Base-by-base conservation (phyloP, 1,140 invertebrate species). In the Idris sp. region DNA sequence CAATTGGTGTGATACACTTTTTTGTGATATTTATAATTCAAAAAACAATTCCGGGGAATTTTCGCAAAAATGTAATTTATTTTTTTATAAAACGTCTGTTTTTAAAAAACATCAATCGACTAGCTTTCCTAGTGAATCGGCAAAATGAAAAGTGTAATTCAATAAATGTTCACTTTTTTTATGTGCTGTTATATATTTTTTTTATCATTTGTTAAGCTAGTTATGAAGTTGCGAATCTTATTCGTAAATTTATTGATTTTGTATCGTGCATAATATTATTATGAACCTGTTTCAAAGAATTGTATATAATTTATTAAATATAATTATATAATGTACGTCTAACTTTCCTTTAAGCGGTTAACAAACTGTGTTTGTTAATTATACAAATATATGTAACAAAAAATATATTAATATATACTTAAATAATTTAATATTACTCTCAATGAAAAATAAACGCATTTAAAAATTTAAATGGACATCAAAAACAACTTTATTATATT, bases 291-390 rank as follows among this genome's bases (percentile, higher is more conserved):
- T 48, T 56, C 0, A 31, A 38, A 6, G 6, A 48, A 0, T 48
- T 67, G 51, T 67, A 40, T 48, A 67, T 67, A 67, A 67, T 67
- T 67, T 54, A 56, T 56, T 33, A 30, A 56, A 25, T 41, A 56
- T 54, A 36, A 7, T 33, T 33, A 30, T 15, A 43, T 22, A 16
- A 30, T n/a, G n/a, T 38, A 16, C 22, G 10, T 64, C 44, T 40
- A 44, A 7, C n/a, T 54, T 54, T 65, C 22, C 5, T 30, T 54
- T 46, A 9, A 10, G 54, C 9, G 10, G 11, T 36, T 54, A 48
- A 65, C 51, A 67, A 67, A 67, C 62, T 67, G 41, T 56, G 61
- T 67, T 56, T 67, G 33, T 67, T 56, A 56, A 43, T 43, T 54
- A 44, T 43, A 43, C 36, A 33, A 33, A 65, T 54, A 46, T 36